Base-by-base conservation (phyloP, 1,140 invertebrate genomes). In the Oreohelix idahoensis region DNA sequence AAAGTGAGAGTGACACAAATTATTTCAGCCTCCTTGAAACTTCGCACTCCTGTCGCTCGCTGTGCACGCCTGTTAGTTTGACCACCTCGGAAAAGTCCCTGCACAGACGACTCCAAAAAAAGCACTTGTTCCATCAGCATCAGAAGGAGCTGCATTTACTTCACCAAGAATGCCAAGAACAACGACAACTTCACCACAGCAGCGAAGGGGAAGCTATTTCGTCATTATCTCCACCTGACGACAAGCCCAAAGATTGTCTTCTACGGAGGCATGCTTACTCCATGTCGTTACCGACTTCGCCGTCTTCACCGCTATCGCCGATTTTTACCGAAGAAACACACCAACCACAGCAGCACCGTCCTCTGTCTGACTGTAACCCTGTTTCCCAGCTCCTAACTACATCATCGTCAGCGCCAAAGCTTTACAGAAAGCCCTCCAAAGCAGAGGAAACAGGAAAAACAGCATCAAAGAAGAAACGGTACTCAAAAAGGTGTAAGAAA, bases 401-500 rank as follows among this genome's bases (percentile, higher is more conserved):
- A 13, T 10, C 73, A 8, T 23, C 49, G n/a, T 35, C 75, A 8
- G 29, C 20, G 26, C 26, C 75, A 35, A 36, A 49, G n/a, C 32
- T 29, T 26, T 53, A 8, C 53, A 39, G 36, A 26, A 49, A 36
- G 15, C 23, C 32, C 1, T 23, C 38, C 51, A 79, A 23, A 66
- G 20, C 32, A n/a, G 35, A 53, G 4, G 63, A 32, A 38, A 63
- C 8, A 15, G 32, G 35, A 2, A 63, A 66, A 23, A 79, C 26
- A n/a, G 1, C 79, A 0, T 32, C 79, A 32, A 80, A 71, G 66
- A 80, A 71, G 32, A 80, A 71, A 36, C 79, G 79, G 17, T 71
- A 45, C 29, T 80, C 79, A 1, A 80, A 80, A 71, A 36, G 79
- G 29, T 32, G 63, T 36, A 80, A 71, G 69, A 80, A 80, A 29